Evolutionary conservation across 2,113 vertebrate species (phyloP).

Genomic region (Limnothrissa miodon): DNA sequence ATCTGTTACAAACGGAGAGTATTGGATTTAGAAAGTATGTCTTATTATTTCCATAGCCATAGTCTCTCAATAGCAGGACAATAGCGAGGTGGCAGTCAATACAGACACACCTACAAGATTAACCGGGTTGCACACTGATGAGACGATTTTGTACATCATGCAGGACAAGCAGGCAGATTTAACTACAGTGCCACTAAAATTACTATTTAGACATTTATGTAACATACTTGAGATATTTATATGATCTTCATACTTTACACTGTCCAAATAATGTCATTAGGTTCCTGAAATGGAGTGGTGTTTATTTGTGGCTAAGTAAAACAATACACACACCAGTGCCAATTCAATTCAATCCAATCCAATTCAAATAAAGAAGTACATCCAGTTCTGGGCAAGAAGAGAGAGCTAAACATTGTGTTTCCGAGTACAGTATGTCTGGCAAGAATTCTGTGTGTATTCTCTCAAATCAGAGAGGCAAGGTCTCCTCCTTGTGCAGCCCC

Average conservation of each 20-base stretch:
- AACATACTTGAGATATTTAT: not conserved
- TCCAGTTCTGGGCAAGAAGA: not conserved
- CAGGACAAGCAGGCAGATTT: not conserved
- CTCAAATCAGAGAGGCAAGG: slow-evolving; percentile 53
- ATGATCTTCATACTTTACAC: not conserved
- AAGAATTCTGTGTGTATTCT: not conserved
- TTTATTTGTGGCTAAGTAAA: no score
- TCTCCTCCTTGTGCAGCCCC: slow-evolving; percentile 54
- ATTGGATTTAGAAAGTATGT: no score
- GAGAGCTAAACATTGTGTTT: not conserved
- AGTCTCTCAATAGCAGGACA: no score
- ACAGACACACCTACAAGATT: not conserved
- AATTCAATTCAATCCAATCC: slow-evolving; percentile 31
- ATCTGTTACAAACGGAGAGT: no score
- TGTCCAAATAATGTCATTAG: not conserved
- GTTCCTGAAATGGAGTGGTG: no score
- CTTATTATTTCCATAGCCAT: no score
- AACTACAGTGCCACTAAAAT: not conserved
- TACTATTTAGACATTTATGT: not conserved
- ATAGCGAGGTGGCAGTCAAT: not conserved
- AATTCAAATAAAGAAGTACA: not conserved
- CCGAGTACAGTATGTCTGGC: not conserved
- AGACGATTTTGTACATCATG: not conserved
- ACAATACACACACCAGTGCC: not conserved
- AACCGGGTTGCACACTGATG: not conserved